Conservation (phyloP, 2,888 invertebrate species). For the Drosophila heteroneura region DNA sequence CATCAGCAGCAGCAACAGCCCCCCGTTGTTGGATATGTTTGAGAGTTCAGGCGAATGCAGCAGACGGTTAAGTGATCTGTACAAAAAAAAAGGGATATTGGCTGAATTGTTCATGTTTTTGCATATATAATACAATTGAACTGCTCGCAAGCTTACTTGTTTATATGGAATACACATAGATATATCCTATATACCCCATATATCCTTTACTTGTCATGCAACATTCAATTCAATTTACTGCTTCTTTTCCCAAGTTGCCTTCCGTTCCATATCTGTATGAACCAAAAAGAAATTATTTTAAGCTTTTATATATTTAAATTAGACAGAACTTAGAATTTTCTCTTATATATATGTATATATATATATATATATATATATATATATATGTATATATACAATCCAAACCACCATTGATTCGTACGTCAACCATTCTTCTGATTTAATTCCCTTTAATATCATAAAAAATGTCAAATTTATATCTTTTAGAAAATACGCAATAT, state of each 20-base stretch:
- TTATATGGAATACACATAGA: not conserved
- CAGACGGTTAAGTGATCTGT: slow-evolving; percentile 2
- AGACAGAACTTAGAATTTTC: not conserved
- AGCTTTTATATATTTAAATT: not conserved
- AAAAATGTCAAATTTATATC: not conserved
- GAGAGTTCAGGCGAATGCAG: not conserved
- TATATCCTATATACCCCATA: not conserved
- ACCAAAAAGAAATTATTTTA: not conserved
- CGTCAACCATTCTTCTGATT: not conserved
- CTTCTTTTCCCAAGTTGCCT: not conserved
- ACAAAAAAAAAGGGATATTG: not conserved
- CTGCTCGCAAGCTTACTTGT: not conserved
- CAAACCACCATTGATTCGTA: not conserved
- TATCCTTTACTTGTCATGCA: not conserved
- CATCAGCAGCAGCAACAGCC: slow-evolving; percentile 11
- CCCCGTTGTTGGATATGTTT: not conserved
- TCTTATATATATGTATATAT: not conserved
- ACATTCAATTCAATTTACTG: not conserved
- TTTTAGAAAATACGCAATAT: not conserved
- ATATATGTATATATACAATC: not conserved
- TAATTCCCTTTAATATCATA: not conserved
- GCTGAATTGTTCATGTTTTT: not conserved
- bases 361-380: not conserved
- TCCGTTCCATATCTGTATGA: not conserved
- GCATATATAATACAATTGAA: not conserved